Conservation (phyloP, 2,113 vertebrate species). For the Scopus umbretta region DNA sequence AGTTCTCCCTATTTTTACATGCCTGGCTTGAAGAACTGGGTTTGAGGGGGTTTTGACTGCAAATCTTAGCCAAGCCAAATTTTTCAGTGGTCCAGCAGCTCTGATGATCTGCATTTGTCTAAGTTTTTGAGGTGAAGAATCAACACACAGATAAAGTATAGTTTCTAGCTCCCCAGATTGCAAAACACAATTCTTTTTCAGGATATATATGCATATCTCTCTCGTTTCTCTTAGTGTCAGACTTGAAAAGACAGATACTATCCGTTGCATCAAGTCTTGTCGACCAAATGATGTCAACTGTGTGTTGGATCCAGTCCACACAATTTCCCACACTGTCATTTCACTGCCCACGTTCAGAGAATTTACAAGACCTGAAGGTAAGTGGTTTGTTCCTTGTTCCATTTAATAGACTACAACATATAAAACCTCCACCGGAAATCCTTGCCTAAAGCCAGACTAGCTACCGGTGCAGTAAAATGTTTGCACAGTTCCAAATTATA, state of each 20-base stretch:
- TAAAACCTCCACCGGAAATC: background rate
- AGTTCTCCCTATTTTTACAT: background rate
- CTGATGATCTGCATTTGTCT: background rate
- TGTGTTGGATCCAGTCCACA: constrained; percentile 82
- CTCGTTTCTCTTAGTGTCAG: constrained; percentile 48
- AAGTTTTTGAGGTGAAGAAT: background rate
- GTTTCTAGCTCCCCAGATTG: background rate
- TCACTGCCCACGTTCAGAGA: constrained; percentile 94
- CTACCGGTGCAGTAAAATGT: background rate
- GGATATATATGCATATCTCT: background rate
- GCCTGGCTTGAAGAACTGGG: background rate
- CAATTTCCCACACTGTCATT: constrained; percentile 90
- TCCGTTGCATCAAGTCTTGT: constrained; percentile 91
- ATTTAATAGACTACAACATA: background rate
- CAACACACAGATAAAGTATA: background rate
- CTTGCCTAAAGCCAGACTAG: constrained; percentile 13
- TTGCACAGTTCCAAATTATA: constrained; percentile 25
- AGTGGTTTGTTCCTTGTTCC: constrained; percentile 12
- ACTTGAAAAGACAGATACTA: constrained; percentile 81
- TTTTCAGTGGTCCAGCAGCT: background rate
- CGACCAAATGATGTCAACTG: constrained; percentile 81
- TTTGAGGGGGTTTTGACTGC: background rate
- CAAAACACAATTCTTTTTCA: background rate
- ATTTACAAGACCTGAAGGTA: constrained; percentile 88
- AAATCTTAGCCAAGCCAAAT: background rate